These are phyloP conservation scores for Prionailurus viverrinus DNA, from an alignment of 2,113 vertebrate genomes.

Conservation along the genomic window DNA sequence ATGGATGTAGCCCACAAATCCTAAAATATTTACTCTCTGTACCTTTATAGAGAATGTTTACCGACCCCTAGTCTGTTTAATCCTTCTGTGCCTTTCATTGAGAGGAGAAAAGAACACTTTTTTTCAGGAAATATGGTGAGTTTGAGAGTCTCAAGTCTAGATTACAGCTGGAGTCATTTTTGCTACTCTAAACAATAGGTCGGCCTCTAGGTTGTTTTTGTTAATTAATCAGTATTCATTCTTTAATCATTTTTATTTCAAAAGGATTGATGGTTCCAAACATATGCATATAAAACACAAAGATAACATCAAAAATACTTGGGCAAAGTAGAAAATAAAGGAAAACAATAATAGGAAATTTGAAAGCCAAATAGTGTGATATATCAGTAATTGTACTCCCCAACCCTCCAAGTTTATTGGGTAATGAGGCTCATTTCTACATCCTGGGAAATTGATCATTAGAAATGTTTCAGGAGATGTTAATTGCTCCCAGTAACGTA, in stretches of 20 bases:
- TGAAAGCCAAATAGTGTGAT: neutral
- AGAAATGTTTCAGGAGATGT: neutral
- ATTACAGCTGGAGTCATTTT: neutral
- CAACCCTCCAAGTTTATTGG: neutral
- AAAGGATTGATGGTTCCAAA: neutral
- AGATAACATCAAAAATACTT: neutral
- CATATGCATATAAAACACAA: neutral
- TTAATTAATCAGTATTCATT: neutral
- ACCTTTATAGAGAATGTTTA: neutral
- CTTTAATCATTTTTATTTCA: neutral
- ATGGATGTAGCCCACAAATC: neutral
- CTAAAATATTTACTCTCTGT: neutral
- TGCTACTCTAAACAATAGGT: neutral
- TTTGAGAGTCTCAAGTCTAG: neutral
- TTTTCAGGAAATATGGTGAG: neutral
- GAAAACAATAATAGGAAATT: neutral
- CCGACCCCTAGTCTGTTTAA: neutral
- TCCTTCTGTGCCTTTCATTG: neutral
- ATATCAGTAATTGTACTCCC: neutral
- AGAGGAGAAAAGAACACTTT: neutral
- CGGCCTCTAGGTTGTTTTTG: neutral
- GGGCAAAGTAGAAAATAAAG: neutral
- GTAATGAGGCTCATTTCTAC: neutral
- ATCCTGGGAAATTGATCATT: neutral
- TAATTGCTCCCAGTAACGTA: neutral